phyloP scores from a whole-genome alignment of 2,113 vertebrate species.

The Cromileptes altivelis region DNA sequence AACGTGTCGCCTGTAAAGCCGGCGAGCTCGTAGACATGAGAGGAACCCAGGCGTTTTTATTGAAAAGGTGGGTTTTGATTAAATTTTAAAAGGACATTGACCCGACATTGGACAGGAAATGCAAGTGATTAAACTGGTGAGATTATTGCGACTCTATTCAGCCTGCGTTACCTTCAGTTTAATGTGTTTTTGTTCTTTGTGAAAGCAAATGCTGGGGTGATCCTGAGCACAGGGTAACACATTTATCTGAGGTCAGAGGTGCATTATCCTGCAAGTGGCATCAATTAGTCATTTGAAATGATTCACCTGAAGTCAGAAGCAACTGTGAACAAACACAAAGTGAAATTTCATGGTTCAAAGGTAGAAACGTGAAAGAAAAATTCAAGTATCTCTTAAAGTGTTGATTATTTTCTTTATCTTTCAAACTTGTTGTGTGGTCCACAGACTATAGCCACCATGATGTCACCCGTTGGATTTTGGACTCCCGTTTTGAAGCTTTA shows the following conservation, averaged over 20 bases:
- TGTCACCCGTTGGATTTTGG: no score
- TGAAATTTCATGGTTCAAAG: neutral
- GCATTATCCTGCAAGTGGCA: neutral
- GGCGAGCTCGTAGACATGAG: neutral
- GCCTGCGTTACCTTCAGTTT: neutral
- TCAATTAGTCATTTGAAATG: neutral
- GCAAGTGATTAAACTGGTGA: neutral
- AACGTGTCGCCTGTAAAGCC: slow-evolving; percentile 8
- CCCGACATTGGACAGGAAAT: neutral
- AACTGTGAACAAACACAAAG: neutral
- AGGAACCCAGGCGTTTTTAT: neutral
- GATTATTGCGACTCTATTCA: neutral
- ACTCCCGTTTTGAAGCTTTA: no score
- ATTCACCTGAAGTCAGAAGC: neutral
- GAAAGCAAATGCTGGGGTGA: neutral
- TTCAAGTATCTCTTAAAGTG: neutral
- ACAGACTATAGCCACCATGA: no score
- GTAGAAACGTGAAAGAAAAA: neutral
- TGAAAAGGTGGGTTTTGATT: neutral
- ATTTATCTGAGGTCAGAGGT: neutral
- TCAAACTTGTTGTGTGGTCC: neutral
- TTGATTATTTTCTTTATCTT: neutral
- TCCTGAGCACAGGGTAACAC: neutral
- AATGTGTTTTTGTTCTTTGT: neutral
- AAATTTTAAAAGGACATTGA: neutral